Percentiles rank a stretch among this genome's conserved stretches.
Conservation (phyloP, 2,113 vertebrate species). For the Silurus glanis region DNA sequence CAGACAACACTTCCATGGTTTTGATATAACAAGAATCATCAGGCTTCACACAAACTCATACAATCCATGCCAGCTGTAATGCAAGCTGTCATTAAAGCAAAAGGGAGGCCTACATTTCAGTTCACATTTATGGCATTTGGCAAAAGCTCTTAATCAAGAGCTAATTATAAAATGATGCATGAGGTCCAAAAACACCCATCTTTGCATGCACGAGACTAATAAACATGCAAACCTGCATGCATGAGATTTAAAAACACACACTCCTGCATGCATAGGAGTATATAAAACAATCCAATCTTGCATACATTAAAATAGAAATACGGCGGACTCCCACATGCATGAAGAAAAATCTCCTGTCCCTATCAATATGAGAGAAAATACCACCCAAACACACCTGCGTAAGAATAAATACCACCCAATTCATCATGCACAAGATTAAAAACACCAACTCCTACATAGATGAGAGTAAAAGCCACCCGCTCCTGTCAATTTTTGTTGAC, state of each 20-base stretch:
- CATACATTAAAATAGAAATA: neutral
- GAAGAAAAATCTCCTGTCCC: too few species aligned
- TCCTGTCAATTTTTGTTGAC: neutral
- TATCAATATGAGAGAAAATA: neutral
- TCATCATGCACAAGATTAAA: neutral
- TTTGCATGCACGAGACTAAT: neutral
- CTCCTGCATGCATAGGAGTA: neutral
- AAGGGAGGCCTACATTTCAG: neutral
- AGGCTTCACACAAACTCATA: neutral
- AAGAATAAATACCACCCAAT: neutral
- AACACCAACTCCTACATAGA: neutral
- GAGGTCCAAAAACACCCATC: neutral
- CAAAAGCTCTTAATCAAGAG: too few species aligned
- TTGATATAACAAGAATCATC: neutral
- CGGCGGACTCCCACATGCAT: neutral
- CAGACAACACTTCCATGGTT: neutral
- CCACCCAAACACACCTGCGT: neutral
- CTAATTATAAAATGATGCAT: neutral
- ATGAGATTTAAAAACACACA: neutral
- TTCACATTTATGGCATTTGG: too few species aligned
- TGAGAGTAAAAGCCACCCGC: neutral
- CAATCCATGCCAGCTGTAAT: neutral
- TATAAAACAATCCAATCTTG: neutral
- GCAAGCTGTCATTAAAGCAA: neutral
- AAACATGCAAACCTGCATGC: neutral